Evolutionary conservation across 2,113 vertebrate species (phyloP), one percentile per base, ranked within the genome.

Genomic region (Bubo blakistoni): DNA sequence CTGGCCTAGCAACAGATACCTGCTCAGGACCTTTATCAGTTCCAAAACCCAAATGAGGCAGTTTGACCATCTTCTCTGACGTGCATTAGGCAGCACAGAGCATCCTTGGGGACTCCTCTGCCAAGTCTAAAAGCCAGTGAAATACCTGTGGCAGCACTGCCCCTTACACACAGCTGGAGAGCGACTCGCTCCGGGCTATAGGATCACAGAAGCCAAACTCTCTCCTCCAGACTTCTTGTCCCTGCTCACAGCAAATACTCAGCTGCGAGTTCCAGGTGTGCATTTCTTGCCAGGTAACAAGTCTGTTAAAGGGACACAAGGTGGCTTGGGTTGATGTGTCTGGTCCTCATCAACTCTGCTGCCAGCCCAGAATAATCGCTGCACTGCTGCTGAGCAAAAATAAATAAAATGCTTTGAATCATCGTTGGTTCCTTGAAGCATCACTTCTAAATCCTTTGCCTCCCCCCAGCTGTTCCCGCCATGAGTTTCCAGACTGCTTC

Each of bases 141-240:
- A 67, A 44, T 34, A 72, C 42, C 58, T 10, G 25, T 66, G 51
- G 47, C 54, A 61, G 30, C 58, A 25, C 11, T 72, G 11, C 9
- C 19, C 11, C 66, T 62, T 55, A 44, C 18, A 82, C 11, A 49
- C 34, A 40, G 59, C 0, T 2, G 61, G 59, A 79, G 52, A 57
- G 38, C 4, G 1, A 22, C 26, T 58, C 0, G 5, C 49, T 32
- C 13, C 0, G 0, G 66, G 54, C n/a, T 70, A 0, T 17, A 13
- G 55, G 8, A 30, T 22, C 42, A 66, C 30, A 51, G 55, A 70
- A 82, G 58, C 57, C 76, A 90, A 44, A 67, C 30, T 44, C 38
- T 44, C 29, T 49, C 18, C 61, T 82, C 36, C 32, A 30, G 58
- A 40, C 44, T 69, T 10, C 1, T 62, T 76, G 27, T 40, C 49